Conservation (phyloP, 37 sponge, comb jelly and placozoan species). For the Geodia barretti region DNA sequence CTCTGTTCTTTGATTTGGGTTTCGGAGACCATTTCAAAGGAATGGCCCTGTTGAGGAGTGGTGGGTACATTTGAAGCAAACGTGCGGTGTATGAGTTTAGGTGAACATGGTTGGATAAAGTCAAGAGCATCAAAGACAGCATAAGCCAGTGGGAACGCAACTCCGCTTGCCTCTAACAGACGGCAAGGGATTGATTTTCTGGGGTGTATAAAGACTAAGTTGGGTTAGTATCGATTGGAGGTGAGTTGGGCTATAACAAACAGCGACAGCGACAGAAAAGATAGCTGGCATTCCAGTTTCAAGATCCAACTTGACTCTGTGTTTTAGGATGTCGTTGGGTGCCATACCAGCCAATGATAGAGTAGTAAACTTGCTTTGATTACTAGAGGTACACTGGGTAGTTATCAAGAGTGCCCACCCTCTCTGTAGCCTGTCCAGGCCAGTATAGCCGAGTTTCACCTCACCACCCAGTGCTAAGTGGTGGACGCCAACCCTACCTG, state of each 20-base stretch:
- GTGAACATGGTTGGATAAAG: conserved; percentile 7
- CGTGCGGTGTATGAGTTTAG: background rate
- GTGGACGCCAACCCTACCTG: background rate
- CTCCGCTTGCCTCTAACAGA: conserved; percentile 1
- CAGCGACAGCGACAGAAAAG: background rate
- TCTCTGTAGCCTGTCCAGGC: background rate
- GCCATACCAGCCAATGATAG: background rate
- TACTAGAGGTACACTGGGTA: background rate
- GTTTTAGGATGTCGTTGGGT: background rate
- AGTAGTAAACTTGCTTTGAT: background rate
- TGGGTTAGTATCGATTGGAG: background rate
- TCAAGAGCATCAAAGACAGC: conserved; percentile 2
- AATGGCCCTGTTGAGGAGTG: no score
- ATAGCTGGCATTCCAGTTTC: background rate
- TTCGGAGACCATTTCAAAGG: no score
- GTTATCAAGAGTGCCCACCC: background rate
- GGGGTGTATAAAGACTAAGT: background rate
- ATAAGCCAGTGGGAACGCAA: background rate
- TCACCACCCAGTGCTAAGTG: background rate
- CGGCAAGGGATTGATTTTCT: no score
- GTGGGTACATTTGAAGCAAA: background rate
- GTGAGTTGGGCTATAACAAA: background rate
- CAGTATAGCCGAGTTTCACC: background rate
- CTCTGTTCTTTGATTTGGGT: no score
- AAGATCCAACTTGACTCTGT: background rate